phyloP scores from a whole-genome alignment of 2,113 vertebrate genomes.

The Eurypyga helias region DNA sequence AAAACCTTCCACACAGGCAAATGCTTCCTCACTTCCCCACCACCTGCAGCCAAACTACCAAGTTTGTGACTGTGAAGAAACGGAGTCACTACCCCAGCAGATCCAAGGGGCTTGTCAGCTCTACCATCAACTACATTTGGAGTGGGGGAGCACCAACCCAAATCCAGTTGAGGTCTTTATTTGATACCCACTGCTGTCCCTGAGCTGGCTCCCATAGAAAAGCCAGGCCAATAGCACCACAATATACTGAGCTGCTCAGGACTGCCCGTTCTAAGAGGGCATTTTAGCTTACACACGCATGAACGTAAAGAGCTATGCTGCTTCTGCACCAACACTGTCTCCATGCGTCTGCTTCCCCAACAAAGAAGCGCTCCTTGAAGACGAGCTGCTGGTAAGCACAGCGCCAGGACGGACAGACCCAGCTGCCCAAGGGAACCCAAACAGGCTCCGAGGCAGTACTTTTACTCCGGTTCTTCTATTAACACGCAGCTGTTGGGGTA shows the following conservation, averaged over 20 bases:
- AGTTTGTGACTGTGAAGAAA: neutral
- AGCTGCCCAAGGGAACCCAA: neutral
- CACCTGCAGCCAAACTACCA: neutral
- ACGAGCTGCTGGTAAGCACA: neutral
- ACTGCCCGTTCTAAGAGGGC: neutral
- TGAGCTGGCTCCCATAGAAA: neutral
- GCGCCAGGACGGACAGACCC: neutral
- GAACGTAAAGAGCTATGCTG: neutral
- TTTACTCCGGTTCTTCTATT: neutral
- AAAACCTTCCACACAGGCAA: neutral
- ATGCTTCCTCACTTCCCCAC: neutral
- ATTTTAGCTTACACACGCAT: neutral
- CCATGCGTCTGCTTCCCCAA: neutral
- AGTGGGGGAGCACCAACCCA: neutral
- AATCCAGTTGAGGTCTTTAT: neutral
- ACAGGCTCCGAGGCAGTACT: neutral
- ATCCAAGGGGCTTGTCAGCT: neutral
- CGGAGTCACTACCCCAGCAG: neutral
- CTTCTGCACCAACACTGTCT: neutral
- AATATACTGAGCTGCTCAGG: neutral
- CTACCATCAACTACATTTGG: neutral
- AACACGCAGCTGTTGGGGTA: neutral
- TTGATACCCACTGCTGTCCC: neutral
- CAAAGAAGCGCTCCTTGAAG: neutral
- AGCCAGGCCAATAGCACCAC: neutral